Base-by-base conservation (phyloP, 2,888 invertebrate species). In the Cacoxenus indagator region DNA sequence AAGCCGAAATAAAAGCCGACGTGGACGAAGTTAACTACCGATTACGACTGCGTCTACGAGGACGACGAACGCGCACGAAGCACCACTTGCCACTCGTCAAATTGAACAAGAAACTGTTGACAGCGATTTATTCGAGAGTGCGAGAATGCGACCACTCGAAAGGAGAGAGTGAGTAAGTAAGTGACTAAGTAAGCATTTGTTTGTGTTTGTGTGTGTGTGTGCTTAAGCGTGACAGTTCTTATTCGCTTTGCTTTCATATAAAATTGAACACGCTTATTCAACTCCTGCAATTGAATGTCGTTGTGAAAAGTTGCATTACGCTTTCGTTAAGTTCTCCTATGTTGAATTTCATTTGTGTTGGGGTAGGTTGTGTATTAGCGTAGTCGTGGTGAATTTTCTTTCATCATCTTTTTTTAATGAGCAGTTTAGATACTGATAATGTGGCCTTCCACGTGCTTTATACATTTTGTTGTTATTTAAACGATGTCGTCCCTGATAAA, bases 1-100 rank as follows among this genome's bases (percentile, higher is more conserved):
- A 19, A 64, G 68, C 68, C 61, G 74, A 68, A 76, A 59, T 67
- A 37, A 14, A 51, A 54, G 24, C 54, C 65, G 51, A 1, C 31
- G 46, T 14, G 22, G 17, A 19, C 9, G 46, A 4, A 8, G 31
- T 26, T n/a, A 9, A 2, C 14, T 5, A 29, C 4, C 29, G 59
- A n/a, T 11, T 24, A 55, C 55, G 55, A 26, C n/a, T n/a, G n/a
- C n/a, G 37, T 37, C 29, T 19, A 19, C 46, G n/a, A 8, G 6
- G 31, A 59, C 22, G 17, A 9, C 31, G 31, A 59, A 31, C 29
- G 59, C 17, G 24, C 17, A 55, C 55, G 55, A 31, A 59, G 29
- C 29, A 22, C 24, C 54, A 46, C 46, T 19, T 37, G 37, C 9
- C 37, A 37, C 9, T 37, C 37, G 37, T 37, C 37, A 5, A 37